Percentiles rank a stretch among this genome's conserved stretches.
These are phyloP conservation scores for Mastigias papua DNA, from an alignment of 30 jellyfish, hydroid and myxozoan species.

Conservation along the genomic window DNA sequence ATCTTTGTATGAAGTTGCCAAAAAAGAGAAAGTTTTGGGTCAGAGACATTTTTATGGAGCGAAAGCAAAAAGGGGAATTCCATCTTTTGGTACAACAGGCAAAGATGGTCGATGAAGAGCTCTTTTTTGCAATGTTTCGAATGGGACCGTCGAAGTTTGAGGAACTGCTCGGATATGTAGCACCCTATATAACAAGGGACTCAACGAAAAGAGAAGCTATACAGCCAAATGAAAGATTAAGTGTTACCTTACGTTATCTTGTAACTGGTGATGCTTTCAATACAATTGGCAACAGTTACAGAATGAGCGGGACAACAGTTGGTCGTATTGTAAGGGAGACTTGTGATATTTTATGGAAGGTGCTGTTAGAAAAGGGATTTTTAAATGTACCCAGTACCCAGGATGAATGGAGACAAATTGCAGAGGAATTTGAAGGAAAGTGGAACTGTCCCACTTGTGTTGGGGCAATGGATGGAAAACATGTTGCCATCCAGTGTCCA, in stretches of 20 bases:
- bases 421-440: constrained; percentile 40
- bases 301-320: constrained; percentile 57
- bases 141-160: constrained; percentile 5
- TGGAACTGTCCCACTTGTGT: constrained; percentile 74
- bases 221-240: constrained; percentile 21
- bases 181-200: constrained; percentile 3
- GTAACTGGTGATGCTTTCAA: constrained; percentile 54
- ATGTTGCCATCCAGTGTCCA: constrained; percentile 59
- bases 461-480: constrained; percentile 74
- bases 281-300: constrained; percentile 68
- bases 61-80: constrained; percentile 39
- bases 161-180: constrained; percentile 3
- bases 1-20: no score
- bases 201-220: constrained; percentile 23
- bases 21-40: no score
- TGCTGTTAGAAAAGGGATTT: constrained; percentile 43
- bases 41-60: not conserved
- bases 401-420: constrained; percentile 42
- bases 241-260: constrained; percentile 39
- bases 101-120: constrained; percentile 11
- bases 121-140: not conserved
- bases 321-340: constrained; percentile 60
- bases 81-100: constrained; percentile 7
- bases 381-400: constrained; percentile 30
- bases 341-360: constrained; percentile 44